These are phyloP conservation scores for Urocitellus parryii DNA, from an alignment of 2,113 vertebrate species.

Conservation along the genomic window DNA sequence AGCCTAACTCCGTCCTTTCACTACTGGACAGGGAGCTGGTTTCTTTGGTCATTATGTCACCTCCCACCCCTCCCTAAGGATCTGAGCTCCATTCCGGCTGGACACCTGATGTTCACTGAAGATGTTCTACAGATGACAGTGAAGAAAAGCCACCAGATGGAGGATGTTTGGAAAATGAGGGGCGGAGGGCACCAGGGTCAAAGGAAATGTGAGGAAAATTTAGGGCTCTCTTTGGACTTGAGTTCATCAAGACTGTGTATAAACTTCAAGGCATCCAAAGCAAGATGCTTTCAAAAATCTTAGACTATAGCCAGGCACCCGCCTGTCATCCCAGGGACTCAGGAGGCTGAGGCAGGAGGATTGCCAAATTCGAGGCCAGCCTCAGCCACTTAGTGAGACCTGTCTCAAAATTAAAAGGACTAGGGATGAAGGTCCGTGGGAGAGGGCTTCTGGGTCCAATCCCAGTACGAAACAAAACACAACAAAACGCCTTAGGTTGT, in stretches of 20 bases:
- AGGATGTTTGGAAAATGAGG: not conserved
- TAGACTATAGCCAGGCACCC: not conserved
- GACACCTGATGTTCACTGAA: not conserved
- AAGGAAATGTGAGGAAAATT: conserved; percentile 11
- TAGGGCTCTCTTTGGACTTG: not conserved
- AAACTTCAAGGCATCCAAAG: not conserved
- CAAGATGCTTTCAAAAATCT: not conserved
- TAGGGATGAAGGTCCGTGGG: too few species aligned
- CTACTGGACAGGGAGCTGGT: not conserved
- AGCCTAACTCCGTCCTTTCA: not conserved
- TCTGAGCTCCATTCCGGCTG: not conserved
- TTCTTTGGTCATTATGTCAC: not conserved
- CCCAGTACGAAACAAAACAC: too few species aligned
- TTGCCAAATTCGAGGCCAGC: too few species aligned
- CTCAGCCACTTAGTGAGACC: too few species aligned
- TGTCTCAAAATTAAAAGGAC: too few species aligned
- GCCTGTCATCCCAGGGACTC: too few species aligned
- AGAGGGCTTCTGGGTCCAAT: too few species aligned
- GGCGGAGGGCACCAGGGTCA: not conserved
- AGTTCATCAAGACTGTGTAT: not conserved
- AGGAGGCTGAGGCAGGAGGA: too few species aligned
- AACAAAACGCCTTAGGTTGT: not conserved
- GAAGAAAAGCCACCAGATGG: not conserved
- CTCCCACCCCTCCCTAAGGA: not conserved
- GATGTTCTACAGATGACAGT: not conserved